Percentiles rank a stretch among this genome's conserved stretches.
Evolutionary conservation across 2,113 vertebrate species (phyloP).

Genomic region (Lates calcarifer): DNA sequence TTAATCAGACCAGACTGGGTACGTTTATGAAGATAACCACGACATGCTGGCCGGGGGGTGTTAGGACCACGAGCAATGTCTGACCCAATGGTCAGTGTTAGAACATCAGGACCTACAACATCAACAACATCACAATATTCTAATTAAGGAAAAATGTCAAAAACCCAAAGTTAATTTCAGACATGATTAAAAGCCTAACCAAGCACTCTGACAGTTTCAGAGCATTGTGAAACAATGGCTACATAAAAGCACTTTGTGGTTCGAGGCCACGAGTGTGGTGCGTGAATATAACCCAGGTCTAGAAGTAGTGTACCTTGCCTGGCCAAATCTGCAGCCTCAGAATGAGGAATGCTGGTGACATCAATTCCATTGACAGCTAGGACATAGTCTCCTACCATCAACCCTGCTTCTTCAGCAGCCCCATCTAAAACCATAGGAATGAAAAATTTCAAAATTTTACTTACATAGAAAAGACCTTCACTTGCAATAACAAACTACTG

Average conservation of each 20-base stretch:
- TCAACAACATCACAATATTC: not conserved
- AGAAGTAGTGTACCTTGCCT: conserved; percentile 81
- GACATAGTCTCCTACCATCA: conserved; percentile 90
- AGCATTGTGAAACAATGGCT: not conserved
- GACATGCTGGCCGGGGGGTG: conserved; percentile 88
- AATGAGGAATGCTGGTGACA: conserved; percentile 90
- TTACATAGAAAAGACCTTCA: not conserved
- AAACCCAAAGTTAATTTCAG: not conserved
- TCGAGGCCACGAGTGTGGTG: not conserved
- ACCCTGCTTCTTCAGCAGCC: conserved; percentile 91
- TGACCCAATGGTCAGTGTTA: conserved; percentile 91
- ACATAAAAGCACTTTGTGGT: not conserved
- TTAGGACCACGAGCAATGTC: conserved; percentile 91
- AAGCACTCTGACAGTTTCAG: not conserved
- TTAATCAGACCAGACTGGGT: conserved; percentile 90
- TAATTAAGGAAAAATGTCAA: not conserved
- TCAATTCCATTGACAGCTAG: conserved; percentile 91
- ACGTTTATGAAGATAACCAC: conserved; percentile 92
- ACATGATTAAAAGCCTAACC: not conserved
- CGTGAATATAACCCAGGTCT: not conserved
- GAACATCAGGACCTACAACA: conserved; percentile 86
- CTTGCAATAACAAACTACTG: not conserved
- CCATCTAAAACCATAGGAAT: conserved; percentile 84
- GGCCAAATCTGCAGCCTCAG: conserved; percentile 90
- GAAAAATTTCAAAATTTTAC: too few relatives aligned